Conservation (phyloP, 1,140 invertebrate genomes). For the Drosophila varians region DNA sequence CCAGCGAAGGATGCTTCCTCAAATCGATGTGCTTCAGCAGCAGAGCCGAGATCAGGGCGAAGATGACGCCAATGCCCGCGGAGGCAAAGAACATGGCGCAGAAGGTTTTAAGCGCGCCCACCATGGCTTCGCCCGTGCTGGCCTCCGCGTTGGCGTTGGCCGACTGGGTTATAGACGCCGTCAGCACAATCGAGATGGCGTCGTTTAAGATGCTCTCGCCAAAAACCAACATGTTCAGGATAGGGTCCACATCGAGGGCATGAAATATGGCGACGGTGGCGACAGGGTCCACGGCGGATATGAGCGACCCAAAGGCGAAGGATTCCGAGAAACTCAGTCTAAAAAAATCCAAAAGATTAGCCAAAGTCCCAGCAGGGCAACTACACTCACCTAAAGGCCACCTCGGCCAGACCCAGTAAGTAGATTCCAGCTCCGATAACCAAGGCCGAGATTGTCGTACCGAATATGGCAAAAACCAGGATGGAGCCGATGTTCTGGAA, state of each 20-base stretch:
- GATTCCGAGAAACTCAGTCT: conserved; percentile 93
- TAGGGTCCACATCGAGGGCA: conserved; percentile 95
- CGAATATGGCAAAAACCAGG: conserved; percentile 97
- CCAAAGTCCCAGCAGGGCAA: too few relatives aligned
- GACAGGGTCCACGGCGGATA: conserved; percentile 99
- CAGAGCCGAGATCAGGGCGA: conserved; percentile 96
- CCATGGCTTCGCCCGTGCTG: conserved; percentile 91
- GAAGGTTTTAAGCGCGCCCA: conserved; percentile 96
- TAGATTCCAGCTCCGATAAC: conserved; percentile 96
- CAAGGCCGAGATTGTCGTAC: conserved; percentile 97
- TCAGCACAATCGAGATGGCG: conserved; percentile 98
- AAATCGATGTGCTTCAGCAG: conserved; percentile 98
- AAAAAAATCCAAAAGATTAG: not conserved
- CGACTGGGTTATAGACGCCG: conserved; percentile 91
- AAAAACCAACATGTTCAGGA: conserved; percentile 99
- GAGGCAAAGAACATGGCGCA: conserved; percentile 99
- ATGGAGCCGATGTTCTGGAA: conserved; percentile 99
- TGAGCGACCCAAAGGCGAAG: conserved; percentile 97
- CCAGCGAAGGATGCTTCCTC: conserved; percentile 98
- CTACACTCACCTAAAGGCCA: conserved; percentile 91
- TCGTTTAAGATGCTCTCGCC: conserved; percentile 99
- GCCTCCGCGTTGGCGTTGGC: conserved; percentile 69
- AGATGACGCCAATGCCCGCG: conserved; percentile 97
- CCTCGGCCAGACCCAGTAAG: conserved; percentile 93
- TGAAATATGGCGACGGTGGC: conserved; percentile 99